Evolutionary conservation across 2,888 invertebrate genomes (phyloP).

Genomic region (Melipona bicolor): DNA sequence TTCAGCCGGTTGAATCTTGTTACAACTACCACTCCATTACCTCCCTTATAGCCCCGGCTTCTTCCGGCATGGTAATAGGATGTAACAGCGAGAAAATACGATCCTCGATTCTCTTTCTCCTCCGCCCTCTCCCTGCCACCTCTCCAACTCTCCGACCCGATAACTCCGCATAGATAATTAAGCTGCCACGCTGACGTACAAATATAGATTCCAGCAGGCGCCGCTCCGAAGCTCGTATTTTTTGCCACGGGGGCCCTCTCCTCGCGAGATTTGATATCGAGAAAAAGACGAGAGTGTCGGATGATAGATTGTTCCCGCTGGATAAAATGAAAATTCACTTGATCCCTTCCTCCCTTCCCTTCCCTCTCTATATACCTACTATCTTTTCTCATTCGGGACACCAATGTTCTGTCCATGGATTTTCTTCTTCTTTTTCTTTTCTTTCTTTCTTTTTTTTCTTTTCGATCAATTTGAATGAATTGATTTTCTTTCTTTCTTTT

Average conservation of each 20-base stretch:
- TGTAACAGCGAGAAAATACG: constrained; percentile 63
- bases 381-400: background rate
- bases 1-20: constrained; percentile 65
- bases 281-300: background rate
- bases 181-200: constrained; percentile 36
- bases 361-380: background rate
- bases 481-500: no score
- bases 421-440: background rate
- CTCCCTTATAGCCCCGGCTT: constrained; percentile 16
- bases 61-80: constrained; percentile 60
- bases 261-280: constrained; percentile 18
- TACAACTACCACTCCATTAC: constrained; percentile 57
- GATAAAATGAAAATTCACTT: constrained; percentile 30
- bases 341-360: background rate
- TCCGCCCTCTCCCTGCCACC: background rate
- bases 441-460: background rate
- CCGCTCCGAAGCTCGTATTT: background rate
- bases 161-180: constrained; percentile 48
- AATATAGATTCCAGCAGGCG: constrained; percentile 29
- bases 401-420: background rate
- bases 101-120: constrained; percentile 49
- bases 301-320: constrained; percentile 33
- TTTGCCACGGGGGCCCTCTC: background rate
- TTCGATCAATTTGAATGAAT: no score
- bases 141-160: constrained; percentile 12